phyloP scores from a whole-genome alignment of 2,113 vertebrate species.

The Takifugu bimaculatus region DNA sequence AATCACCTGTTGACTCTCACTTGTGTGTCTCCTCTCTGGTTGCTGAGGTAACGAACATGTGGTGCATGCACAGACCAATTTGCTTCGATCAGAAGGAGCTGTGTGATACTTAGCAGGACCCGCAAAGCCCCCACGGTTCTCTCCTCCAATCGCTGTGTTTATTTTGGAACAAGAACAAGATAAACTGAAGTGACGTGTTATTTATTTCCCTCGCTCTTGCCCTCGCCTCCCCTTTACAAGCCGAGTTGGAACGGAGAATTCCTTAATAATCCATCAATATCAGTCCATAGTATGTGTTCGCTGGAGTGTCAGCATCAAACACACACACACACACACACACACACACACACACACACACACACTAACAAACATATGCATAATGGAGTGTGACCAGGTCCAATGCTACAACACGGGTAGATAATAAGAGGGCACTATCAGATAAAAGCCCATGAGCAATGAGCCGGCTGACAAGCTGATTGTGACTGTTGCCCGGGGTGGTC shows the following conservation, averaged over 20 bases:
- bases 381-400: slow-evolving; percentile 79
- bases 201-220: slow-evolving; percentile 77
- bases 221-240: slow-evolving; percentile 78
- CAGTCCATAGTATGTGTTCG: slow-evolving; percentile 61
- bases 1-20: slow-evolving; percentile 70
- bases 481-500: slow-evolving; percentile 85
- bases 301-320: slow-evolving; percentile 80
- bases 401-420: slow-evolving; percentile 83
- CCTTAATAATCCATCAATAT: slow-evolving; percentile 79
- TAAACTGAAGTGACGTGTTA: slow-evolving; percentile 82
- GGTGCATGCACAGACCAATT: slow-evolving; percentile 14
- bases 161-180: slow-evolving; percentile 87
- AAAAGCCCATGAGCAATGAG: slow-evolving; percentile 84
- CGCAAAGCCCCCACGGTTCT: slow-evolving; percentile 53
- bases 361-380: slow-evolving; percentile 42
- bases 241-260: slow-evolving; percentile 80
- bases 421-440: slow-evolving; percentile 85
- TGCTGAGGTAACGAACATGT: slow-evolving; percentile 48
- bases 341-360: slow-evolving; percentile 59
- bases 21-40: slow-evolving; percentile 48
- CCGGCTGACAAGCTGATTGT: slow-evolving; percentile 75
- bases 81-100: slow-evolving; percentile 42
- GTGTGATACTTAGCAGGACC: slow-evolving; percentile 26
- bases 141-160: slow-evolving; percentile 80
- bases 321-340: slow-evolving; percentile 47